phyloP scores from a whole-genome alignment of 2,797 vertebrate species.

The Meriones psammophilus region DNA sequence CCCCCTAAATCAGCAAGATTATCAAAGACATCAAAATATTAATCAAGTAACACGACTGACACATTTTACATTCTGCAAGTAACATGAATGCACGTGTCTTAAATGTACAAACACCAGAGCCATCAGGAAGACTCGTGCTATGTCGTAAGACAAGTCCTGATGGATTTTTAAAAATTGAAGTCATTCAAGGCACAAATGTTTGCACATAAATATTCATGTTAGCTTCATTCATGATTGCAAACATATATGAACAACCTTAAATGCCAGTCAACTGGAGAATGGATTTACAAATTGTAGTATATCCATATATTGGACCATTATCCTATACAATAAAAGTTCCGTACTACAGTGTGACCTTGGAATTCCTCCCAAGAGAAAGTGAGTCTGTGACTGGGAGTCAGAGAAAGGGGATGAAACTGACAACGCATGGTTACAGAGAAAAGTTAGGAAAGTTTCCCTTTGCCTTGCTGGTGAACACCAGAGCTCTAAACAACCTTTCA shows the following conservation, averaged over 20 bases:
- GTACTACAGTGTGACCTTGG: background rate
- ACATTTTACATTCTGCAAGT: background rate
- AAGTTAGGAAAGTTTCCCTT: background rate
- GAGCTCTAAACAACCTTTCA: background rate
- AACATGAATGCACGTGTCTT: background rate
- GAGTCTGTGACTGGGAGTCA: background rate
- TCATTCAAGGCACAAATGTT: background rate
- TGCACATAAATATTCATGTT: background rate
- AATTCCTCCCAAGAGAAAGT: background rate
- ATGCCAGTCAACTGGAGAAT: background rate
- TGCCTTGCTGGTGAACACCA: background rate
- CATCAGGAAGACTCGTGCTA: background rate
- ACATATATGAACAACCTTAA: background rate
- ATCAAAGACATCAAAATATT: background rate
- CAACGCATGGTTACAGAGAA: background rate
- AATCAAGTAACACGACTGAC: background rate
- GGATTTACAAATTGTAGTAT: background rate
- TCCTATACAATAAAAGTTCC: background rate
- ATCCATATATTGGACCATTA: background rate
- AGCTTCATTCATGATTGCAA: background rate
- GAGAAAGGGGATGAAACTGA: background rate
- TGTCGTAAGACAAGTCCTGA: background rate
- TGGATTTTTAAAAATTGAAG: constrained; percentile 8
- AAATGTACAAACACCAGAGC: background rate
- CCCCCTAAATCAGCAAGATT: background rate